Evolutionary conservation across 2,113 vertebrate species (phyloP), one percentile per base, ranked within the genome.

Genomic region (Hystrix brachyura): DNA sequence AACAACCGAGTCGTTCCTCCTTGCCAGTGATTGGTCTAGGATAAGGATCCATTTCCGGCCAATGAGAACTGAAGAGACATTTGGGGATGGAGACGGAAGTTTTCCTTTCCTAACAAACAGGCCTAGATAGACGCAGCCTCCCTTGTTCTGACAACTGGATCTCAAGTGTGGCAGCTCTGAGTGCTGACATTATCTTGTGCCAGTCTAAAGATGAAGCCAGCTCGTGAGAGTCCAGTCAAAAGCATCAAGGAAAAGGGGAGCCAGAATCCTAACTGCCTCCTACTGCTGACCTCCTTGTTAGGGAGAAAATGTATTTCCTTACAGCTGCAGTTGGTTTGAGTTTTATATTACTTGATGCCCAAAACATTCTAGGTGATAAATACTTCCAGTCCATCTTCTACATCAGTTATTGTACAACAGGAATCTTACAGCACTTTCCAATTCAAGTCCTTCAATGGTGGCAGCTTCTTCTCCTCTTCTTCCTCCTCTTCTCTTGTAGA

Each of bases 401-500:
- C 69, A 55, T 59, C 51, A 32, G 78, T 64, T 78, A 43, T 29
- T 38, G 29, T 14, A n/a, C 72, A 62, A 76, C 1, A 53, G 85
- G 38, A 48, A 59, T 48, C 43, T 90, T 71, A 55, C 18, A 27
- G 23, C 48, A 43, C 65, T 96, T 92, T 48, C 69, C 57, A 53
- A 85, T 19, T 87, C 23, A 29, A 86, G 80, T 32, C 57, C 57
- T 83, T 85, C 46, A 25, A 12, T 4, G 7, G 72, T 51, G 74
- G 27, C 7, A 27, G 74, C 46, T 51, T 78, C 69, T 71, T 62
- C 21, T 62, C 21, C 14, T 78, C 46, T 78, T 78, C 74, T 51
- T 51, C 12, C 43, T 74, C 71, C 82, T 87, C 65, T 72, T 87
- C 94, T 87, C 65, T 72, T 87, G 94, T 53, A 53, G 79, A 87